Evolutionary conservation across 1,140 invertebrate species (phyloP), one percentile per base, ranked within the genome.

Genomic region (Eriocheir sinensis): DNA sequence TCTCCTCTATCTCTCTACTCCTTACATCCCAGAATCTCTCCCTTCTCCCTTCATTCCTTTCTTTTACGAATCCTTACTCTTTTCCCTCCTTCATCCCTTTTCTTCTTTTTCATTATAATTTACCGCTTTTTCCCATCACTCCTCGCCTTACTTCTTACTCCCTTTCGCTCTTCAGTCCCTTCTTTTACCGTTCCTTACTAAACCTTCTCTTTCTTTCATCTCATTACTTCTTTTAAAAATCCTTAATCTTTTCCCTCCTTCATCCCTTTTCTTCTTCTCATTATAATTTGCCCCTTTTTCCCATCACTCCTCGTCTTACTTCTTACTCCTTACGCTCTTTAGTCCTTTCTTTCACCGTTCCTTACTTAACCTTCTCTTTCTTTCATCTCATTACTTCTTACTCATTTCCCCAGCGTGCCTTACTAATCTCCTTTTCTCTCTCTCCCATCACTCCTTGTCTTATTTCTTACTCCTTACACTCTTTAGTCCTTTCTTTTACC

Each of bases 241-340:
- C 81, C n/a, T 85, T 34, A 72, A 72, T 83, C 81, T n/a, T 83
- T 6, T n/a, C 81, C 81, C 60, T 15, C 60, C 60, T 72, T 72
- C n/a, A 72, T 72, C 60, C 15, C 60, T n/a, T 72, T 15, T 15
- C 60, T 72, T 85, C n/a, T n/a, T n/a, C n/a, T n/a, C n/a, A n/a
- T n/a, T n/a, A n/a, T n/a, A n/a, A n/a, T n/a, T n/a, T n/a, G n/a
- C n/a, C 60, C n/a, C n/a, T 72, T 15, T 72, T n/a, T 72, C 12
- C 12, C n/a, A n/a, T 72, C 60, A 15, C 60, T n/a, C n/a, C 60
- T 72, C 60, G n/a, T n/a, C n/a, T 72, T 72, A 12, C 60, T 72
- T n/a, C 60, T 72, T 72, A n/a, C n/a, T 21, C 12, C n/a, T 15
- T 12, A n/a, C 12, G 12, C n/a, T 15, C n/a, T 12, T 72, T 72